Evolutionary conservation across 2,113 vertebrate genomes (phyloP).

Genomic region (Erythrolamprus reginae): DNA sequence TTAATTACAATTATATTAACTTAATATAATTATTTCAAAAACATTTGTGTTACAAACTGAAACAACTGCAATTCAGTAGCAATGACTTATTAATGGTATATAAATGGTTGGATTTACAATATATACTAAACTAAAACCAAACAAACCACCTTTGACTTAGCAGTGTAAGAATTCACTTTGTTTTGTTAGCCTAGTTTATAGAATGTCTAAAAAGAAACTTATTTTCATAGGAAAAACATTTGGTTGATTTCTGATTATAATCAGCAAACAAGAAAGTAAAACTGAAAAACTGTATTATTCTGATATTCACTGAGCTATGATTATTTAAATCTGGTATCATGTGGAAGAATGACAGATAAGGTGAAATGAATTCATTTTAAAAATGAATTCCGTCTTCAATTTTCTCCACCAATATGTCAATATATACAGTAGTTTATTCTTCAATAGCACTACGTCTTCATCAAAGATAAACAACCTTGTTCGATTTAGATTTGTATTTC

Average conservation of each 20-base stretch:
- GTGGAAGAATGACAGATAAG: not conserved
- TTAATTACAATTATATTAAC: not conserved
- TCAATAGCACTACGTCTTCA: not conserved
- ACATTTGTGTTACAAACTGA: not conserved
- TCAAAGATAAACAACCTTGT: not conserved
- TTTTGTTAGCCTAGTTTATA: not conserved
- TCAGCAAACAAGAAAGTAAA: not conserved
- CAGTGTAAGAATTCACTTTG: not conserved
- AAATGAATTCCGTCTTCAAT: not conserved
- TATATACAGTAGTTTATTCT: not conserved
- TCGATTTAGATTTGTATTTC: not conserved
- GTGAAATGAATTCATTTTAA: not conserved
- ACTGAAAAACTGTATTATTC: too few species aligned
- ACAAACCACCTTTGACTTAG: not conserved
- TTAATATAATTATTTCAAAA: not conserved
- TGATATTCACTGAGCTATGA: accelerated
- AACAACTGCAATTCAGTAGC: not conserved
- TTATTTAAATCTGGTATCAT: not conserved
- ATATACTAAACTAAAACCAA: not conserved
- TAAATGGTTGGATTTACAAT: not conserved
- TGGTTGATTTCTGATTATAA: not conserved
- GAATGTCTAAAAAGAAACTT: not conserved
- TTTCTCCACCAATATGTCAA: not conserved
- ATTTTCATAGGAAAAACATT: not conserved
- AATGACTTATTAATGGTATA: not conserved